Evolutionary conservation across 2,888 invertebrate genomes (phyloP).

Genomic region (Scaptomyza tumidula): DNA sequence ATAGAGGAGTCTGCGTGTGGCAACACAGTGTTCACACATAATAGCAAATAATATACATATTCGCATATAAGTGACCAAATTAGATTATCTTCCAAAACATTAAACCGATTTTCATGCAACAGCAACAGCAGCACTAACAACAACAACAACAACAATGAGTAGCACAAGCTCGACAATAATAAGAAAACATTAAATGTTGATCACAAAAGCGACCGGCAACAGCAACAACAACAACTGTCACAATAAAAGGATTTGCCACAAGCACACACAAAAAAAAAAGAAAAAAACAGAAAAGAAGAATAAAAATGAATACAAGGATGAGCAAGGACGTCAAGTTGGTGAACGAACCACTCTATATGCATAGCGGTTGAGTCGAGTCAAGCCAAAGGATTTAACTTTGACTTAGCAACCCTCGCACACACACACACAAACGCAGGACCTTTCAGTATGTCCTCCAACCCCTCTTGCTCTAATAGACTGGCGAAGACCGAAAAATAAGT

Average conservation of each 20-base stretch:
- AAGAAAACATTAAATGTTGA: slow-evolving; percentile 78
- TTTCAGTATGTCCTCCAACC: slow-evolving; percentile 1
- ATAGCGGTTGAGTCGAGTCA: slow-evolving; percentile 28
- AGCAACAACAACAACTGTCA: slow-evolving; percentile 74
- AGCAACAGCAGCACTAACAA: slow-evolving; percentile 20
- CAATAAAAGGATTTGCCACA: slow-evolving; percentile 74
- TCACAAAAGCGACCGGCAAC: slow-evolving; percentile 64
- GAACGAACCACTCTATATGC: slow-evolving; percentile 30
- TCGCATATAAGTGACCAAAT: slow-evolving; percentile 85
- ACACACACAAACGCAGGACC: slow-evolving; percentile 7
- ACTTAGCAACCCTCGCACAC: slow-evolving; percentile 59
- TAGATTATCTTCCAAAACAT: slow-evolving; percentile 84
- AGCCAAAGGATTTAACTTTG: slow-evolving; percentile 60
- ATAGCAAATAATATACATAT: slow-evolving; percentile 80
- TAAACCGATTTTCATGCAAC: slow-evolving; percentile 79
- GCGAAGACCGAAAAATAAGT: slow-evolving; percentile 73
- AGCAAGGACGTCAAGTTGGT: slow-evolving; percentile 22
- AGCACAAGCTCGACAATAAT: slow-evolving; percentile 48
- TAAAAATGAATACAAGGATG: slow-evolving; percentile 16
- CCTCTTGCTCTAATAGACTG: slow-evolving; percentile 6
- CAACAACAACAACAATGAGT: slow-evolving; percentile 23
- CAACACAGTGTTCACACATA: slow-evolving; percentile 60
- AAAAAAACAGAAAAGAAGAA: neutral
- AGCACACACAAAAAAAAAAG: slow-evolving; percentile 1
- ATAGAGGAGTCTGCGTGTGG: slow-evolving; percentile 3